Evolutionary conservation across 2,113 vertebrate genomes (phyloP).

Genomic region (Rhinoderma darwinii): DNA sequence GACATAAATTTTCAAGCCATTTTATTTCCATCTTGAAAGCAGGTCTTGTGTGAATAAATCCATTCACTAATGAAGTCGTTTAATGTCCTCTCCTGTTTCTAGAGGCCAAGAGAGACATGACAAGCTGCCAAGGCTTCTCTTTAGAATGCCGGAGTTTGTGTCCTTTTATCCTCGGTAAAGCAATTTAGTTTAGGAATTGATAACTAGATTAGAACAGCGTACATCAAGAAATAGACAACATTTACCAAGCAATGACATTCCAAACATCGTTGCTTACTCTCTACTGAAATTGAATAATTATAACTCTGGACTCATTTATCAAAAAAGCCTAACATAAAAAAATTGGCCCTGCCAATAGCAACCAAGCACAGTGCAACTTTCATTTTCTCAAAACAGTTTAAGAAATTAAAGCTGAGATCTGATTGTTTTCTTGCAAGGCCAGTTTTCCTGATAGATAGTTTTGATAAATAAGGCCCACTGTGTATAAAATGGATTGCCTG

Average conservation of each 20-base stretch:
- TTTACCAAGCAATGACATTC: not conserved
- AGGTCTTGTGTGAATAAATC: conserved; percentile 42
- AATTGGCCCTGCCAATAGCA: too few species aligned
- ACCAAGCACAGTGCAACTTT: too few species aligned
- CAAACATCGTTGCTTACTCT: too few species aligned
- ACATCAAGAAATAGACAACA: not conserved
- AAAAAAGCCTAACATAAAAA: too few species aligned
- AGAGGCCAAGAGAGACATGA: conserved; percentile 29
- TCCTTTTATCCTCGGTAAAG: conserved; percentile 33
- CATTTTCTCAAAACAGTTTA: not conserved
- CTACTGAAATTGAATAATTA: too few species aligned
- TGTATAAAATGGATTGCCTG: too few species aligned
- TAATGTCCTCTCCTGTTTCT: conserved; percentile 30
- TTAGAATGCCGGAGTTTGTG: conserved; percentile 28
- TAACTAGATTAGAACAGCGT: not conserved
- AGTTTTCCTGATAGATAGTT: not conserved
- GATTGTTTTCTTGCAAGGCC: not conserved
- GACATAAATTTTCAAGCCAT: conserved; percentile 28
- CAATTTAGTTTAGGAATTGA: conserved; percentile 27
- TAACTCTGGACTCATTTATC: too few species aligned
- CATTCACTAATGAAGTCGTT: conserved; percentile 48
- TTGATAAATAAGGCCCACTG: too few species aligned
- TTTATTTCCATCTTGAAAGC: conserved; percentile 31
- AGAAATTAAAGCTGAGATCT: not conserved
- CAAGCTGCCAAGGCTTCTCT: conserved; percentile 33